These are phyloP conservation scores for Augochlorella aurata DNA, from an alignment of 2,888 invertebrate genomes.

Conservation along the genomic window DNA sequence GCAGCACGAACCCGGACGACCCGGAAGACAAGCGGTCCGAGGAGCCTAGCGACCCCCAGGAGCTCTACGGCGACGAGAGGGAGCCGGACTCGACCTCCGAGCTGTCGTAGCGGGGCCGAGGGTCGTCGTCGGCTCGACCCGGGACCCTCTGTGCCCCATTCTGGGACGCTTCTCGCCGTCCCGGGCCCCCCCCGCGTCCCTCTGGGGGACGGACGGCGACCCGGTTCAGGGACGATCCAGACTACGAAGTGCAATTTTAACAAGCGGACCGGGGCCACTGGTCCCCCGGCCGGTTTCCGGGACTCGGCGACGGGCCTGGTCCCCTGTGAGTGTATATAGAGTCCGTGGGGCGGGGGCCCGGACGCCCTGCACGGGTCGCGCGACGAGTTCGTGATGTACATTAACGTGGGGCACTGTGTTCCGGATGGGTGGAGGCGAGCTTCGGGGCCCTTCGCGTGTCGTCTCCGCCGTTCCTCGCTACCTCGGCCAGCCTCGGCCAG, in stretches of 20 bases:
- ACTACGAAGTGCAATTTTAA: conserved; percentile 75
- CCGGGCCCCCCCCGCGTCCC: conserved; percentile 20
- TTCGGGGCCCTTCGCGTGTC: conserved; percentile 10
- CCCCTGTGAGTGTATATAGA: conserved; percentile 65
- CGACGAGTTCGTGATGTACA: conserved; percentile 51
- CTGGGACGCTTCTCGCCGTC: conserved; percentile 8
- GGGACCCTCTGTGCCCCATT: conserved; percentile 31
- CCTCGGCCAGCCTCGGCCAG: too few species aligned
- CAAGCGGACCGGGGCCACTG: conserved; percentile 44
- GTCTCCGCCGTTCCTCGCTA: too few species aligned
- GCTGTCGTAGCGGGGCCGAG: conserved; percentile 78
- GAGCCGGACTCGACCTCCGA: conserved; percentile 80
- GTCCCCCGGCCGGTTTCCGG: conserved; percentile 31
- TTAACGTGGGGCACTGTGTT: conserved; percentile 39
- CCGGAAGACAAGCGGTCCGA: conserved; percentile 69
- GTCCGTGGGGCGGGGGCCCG: conserved; percentile 24
- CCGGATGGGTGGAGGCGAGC: not conserved
- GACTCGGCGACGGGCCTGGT: conserved; percentile 35
- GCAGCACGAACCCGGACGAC: conserved; percentile 72
- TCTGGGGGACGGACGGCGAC: conserved; percentile 37
- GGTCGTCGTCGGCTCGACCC: conserved; percentile 51
- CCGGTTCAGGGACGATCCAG: conserved; percentile 52
- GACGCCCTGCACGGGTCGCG: conserved; percentile 44
- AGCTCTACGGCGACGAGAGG: conserved; percentile 68
- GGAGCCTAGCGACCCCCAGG: conserved; percentile 60